phyloP scores from a whole-genome alignment of 2,888 invertebrate species.

The Coremacera marginata region DNA sequence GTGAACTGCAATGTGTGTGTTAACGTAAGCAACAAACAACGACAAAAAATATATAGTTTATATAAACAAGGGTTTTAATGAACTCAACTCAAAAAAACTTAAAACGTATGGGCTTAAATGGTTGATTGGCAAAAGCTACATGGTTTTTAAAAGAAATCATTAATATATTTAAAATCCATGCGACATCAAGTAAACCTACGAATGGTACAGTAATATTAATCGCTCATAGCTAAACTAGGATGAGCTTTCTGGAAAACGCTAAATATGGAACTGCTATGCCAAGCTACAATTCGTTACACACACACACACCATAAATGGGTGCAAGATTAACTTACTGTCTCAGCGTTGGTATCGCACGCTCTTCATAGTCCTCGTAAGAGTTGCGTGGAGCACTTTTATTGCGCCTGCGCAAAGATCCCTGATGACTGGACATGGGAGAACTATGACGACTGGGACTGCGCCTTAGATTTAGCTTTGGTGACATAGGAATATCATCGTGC shows the following conservation, averaged over 20 bases:
- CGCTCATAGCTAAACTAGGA: no score
- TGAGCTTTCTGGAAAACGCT: background rate
- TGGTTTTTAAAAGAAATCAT: background rate
- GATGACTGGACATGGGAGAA: slow-evolving; percentile 72
- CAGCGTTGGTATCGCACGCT: slow-evolving; percentile 84
- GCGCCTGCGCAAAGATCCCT: slow-evolving; percentile 74
- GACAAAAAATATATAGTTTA: slow-evolving; percentile 51
- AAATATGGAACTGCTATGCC: background rate
- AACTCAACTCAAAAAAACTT: slow-evolving; percentile 36
- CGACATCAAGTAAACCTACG: slow-evolving; percentile 1
- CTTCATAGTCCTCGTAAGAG: slow-evolving; percentile 90
- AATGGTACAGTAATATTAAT: no score
- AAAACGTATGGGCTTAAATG: slow-evolving; percentile 38
- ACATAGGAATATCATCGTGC: slow-evolving; percentile 67
- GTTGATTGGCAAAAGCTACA: background rate
- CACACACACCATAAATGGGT: background rate
- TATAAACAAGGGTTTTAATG: slow-evolving; percentile 39
- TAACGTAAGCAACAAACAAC: slow-evolving; percentile 49
- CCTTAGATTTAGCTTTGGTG: slow-evolving; percentile 62
- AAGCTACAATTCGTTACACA: background rate
- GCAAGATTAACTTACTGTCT: slow-evolving; percentile 79
- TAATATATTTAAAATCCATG: slow-evolving; percentile 2
- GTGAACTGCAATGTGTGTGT: slow-evolving; percentile 73
- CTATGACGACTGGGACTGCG: slow-evolving; percentile 67
- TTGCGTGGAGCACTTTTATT: slow-evolving; percentile 78